Conservation (phyloP, 30 jellyfish, hydroid and myxozoan genomes). For the Pseudorhiza aurosa region DNA sequence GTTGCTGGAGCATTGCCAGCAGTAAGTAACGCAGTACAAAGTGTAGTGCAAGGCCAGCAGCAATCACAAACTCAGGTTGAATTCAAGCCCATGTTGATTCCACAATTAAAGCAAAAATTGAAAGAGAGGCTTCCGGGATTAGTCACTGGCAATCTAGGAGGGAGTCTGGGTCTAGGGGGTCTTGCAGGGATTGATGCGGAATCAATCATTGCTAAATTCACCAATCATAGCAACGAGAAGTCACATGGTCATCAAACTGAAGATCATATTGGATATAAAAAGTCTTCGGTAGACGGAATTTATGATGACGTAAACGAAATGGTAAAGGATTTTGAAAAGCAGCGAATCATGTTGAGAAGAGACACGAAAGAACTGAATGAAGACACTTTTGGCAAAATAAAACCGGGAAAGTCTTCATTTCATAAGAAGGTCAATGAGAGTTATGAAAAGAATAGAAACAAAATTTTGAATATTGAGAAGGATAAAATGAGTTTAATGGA, state of each 20-base stretch:
- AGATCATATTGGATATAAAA: not conserved
- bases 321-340: not conserved
- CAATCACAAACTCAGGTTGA: constrained; percentile 34
- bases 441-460: not conserved
- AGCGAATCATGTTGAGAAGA: not conserved
- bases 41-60: constrained; percentile 37
- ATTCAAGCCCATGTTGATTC: constrained; percentile 52
- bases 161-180: constrained; percentile 88
- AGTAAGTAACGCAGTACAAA: constrained; percentile 17
- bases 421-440: not conserved
- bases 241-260: constrained; percentile 31
- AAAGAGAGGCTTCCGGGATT: constrained; percentile 38
- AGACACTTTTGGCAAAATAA: not conserved
- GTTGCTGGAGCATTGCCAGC: constrained; percentile 31
- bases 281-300: not conserved
- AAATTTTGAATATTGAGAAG: not conserved
- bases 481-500: not conserved
- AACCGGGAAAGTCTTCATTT: not conserved
- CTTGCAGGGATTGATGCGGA: constrained; percentile 84
- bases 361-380: not conserved
- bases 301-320: not conserved
- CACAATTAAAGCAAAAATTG: constrained; percentile 33
- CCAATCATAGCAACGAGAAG: constrained; percentile 33
- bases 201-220: constrained; percentile 49
- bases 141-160: constrained; percentile 64